These are phyloP conservation scores for Drosophila ercepeae DNA, from an alignment of 1,140 invertebrate genomes.

Conservation along the genomic window DNA sequence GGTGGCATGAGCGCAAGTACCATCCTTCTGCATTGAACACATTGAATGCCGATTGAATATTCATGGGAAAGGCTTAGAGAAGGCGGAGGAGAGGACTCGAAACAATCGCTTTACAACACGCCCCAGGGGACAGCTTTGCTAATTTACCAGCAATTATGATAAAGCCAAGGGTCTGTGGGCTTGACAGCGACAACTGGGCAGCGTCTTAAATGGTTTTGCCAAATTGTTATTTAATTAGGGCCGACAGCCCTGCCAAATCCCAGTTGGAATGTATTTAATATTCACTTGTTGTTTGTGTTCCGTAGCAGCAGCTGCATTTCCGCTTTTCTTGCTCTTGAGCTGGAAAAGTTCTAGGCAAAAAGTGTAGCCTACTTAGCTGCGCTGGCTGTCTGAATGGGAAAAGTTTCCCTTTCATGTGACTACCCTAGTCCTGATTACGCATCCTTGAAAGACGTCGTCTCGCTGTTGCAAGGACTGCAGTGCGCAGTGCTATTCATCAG, in stretches of 20 bases:
- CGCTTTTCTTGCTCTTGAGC: slow-evolving; percentile 13
- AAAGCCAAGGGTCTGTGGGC: background rate
- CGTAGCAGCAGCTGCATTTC: slow-evolving; percentile 21
- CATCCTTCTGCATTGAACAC: slow-evolving; percentile 10
- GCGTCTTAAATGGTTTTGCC: slow-evolving; percentile 28
- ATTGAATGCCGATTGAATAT: slow-evolving; percentile 63
- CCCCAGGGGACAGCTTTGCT: slow-evolving; percentile 40
- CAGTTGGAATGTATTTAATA: slow-evolving; percentile 17
- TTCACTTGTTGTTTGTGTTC: slow-evolving; percentile 9
- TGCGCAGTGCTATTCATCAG: slow-evolving; percentile 43
- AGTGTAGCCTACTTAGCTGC: slow-evolving; percentile 45
- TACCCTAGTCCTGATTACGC: slow-evolving; percentile 31
- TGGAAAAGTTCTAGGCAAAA: slow-evolving; percentile 21
- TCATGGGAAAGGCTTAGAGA: slow-evolving; percentile 18
- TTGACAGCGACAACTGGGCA: slow-evolving; percentile 1
- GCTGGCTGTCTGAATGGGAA: slow-evolving; percentile 27
- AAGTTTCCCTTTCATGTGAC: slow-evolving; percentile 41
- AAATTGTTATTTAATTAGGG: slow-evolving; percentile 49
- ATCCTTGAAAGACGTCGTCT: slow-evolving; percentile 27
- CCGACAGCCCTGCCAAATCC: slow-evolving; percentile 1
- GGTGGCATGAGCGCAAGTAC: background rate
- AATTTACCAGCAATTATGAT: slow-evolving; percentile 59
- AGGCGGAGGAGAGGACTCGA: background rate
- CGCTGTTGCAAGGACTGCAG: background rate
- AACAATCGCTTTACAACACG: slow-evolving; percentile 17